A percentile compares a stretch with the other conserved stretches of the same genome.
Conservation (phyloP, 2,113 vertebrate genomes). For the Hepsetus odoe region DNA sequence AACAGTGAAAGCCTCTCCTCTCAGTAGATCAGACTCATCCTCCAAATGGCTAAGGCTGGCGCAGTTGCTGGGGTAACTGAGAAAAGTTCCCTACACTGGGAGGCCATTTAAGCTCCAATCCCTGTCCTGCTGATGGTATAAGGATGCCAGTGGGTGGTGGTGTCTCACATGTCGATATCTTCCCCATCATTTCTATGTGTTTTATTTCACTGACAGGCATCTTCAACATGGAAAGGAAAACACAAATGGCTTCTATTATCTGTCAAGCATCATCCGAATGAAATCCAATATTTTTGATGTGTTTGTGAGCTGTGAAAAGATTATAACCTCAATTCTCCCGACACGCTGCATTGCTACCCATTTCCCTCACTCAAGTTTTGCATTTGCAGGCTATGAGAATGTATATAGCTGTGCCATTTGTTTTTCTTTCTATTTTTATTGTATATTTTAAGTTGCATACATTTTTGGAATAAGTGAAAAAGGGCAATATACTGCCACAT, state of each 20-base stretch:
- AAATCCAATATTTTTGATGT: conserved; percentile 26
- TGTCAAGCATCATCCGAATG: conserved; percentile 20
- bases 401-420: background rate
- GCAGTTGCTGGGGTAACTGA: conserved; percentile 10
- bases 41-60: conserved; percentile 36
- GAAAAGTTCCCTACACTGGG: conserved; percentile 14
- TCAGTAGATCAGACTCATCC: conserved; percentile 31
- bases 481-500: too few species aligned
- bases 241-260: conserved; percentile 29
- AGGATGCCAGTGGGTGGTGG: background rate
- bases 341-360: background rate
- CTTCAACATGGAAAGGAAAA: conserved; percentile 25
- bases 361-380: background rate
- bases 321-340: background rate
- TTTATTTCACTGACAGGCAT: conserved; percentile 41
- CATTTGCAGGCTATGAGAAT: background rate
- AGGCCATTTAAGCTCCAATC: conserved; percentile 7
- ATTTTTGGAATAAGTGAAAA: background rate
- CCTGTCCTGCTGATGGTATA: conserved; percentile 1
- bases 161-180: conserved; percentile 24
- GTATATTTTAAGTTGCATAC: background rate
- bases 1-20: conserved; percentile 46
- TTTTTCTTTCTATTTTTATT: background rate
- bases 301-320: conserved; percentile 34
- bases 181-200: conserved; percentile 26